Evolutionary conservation across 2,888 invertebrate genomes (phyloP).

Genomic region (Stenolophus ochropezus): DNA sequence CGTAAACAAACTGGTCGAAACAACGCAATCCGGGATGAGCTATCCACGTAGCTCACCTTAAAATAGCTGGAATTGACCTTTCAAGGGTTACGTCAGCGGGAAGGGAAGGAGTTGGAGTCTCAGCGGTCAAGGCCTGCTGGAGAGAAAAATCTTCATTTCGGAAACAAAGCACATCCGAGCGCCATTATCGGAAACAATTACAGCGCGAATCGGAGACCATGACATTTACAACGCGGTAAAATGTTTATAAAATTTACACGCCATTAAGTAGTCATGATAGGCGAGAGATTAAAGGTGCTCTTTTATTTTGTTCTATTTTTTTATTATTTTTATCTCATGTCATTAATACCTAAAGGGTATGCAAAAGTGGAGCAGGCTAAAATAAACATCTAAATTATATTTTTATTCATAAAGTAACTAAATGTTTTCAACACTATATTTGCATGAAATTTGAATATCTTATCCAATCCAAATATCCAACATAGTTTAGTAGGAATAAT

Average conservation of each 20-base stretch:
- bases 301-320: background rate
- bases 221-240: background rate
- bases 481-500: too few relatives aligned
- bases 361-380: background rate
- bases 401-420: too few relatives aligned
- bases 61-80: conserved; percentile 32
- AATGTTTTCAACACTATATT: too few relatives aligned
- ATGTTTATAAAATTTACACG: background rate
- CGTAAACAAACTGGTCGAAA: background rate
- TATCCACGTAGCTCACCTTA: background rate
- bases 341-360: too few relatives aligned
- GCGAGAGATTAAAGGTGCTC: background rate
- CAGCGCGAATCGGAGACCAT: conserved; percentile 10
- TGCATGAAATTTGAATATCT: too few relatives aligned
- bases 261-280: background rate
- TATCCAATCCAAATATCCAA: too few relatives aligned
- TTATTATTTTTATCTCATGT: background rate
- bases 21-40: background rate
- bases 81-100: background rate
- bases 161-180: conserved; percentile 37
- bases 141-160: conserved; percentile 24
- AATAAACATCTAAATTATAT: background rate
- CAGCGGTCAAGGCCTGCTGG: conserved; percentile 24
- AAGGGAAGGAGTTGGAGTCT: background rate
- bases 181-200: conserved; percentile 31